These are phyloP conservation scores for Graphium colonna DNA, from an alignment of 2,888 invertebrate species.

Conservation along the genomic window DNA sequence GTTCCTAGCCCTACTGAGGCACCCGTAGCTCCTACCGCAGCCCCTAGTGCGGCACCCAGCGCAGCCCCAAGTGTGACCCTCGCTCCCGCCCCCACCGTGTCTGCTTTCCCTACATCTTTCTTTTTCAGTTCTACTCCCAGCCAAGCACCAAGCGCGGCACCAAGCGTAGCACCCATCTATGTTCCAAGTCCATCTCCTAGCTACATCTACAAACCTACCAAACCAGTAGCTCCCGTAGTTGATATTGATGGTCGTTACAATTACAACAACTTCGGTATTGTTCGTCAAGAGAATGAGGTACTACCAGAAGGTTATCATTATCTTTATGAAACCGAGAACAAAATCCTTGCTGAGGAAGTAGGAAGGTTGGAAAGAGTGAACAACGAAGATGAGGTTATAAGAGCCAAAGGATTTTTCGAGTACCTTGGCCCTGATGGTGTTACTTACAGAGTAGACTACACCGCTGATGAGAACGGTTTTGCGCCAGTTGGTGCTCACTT, in stretches of 20 bases:
- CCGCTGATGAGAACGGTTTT: constrained; percentile 71
- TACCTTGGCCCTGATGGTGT: constrained; percentile 66
- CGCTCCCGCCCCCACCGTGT: constrained; percentile 1
- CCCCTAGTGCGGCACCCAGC: constrained; percentile 10
- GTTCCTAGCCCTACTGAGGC: neutral
- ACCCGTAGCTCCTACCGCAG: neutral
- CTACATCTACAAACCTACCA: constrained; percentile 24
- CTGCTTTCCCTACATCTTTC: neutral
- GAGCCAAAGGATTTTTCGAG: constrained; percentile 66
- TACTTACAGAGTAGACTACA: constrained; percentile 71
- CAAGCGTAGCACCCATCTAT: constrained; percentile 12
- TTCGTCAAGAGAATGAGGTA: constrained; percentile 61
- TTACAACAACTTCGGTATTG: constrained; percentile 65
- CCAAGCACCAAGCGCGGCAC: constrained; percentile 1
- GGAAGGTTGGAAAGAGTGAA: constrained; percentile 60
- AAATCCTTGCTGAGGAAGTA: constrained; percentile 67
- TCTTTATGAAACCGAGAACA: constrained; percentile 73
- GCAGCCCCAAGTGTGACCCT: constrained; percentile 16
- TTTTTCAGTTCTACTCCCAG: constrained; percentile 11
- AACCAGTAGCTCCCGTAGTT: constrained; percentile 17
- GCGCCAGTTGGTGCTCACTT: constrained; percentile 56
- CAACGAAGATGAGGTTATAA: constrained; percentile 48
- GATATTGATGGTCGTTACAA: constrained; percentile 42
- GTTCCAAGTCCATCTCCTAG: constrained; percentile 24
- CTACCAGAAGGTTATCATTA: constrained; percentile 66